A percentile compares a stretch with the other conserved stretches of the same genome.
Evolutionary conservation across 2,888 invertebrate genomes (phyloP).

Genomic region (Eudasyphora cyanicolor): DNA sequence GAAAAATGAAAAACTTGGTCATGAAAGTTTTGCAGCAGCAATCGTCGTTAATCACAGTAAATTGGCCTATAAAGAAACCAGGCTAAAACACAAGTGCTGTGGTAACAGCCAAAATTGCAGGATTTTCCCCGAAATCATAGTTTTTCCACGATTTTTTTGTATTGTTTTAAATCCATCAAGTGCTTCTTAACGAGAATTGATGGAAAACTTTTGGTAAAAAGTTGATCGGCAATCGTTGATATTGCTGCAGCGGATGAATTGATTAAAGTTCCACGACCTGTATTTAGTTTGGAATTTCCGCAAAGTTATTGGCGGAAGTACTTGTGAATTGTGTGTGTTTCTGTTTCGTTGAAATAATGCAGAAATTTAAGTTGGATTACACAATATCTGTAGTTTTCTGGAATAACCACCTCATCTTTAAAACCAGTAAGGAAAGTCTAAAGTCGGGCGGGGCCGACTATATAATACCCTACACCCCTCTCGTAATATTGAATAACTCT

Average conservation of each 20-base stretch:
- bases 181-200: constrained; percentile 22
- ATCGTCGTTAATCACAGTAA: constrained; percentile 37
- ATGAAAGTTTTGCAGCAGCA: constrained; percentile 33
- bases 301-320: neutral
- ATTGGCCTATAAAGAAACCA: constrained; percentile 33
- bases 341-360: too few species aligned
- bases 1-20: constrained; percentile 36
- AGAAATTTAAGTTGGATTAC: too few species aligned
- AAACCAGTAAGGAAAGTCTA: too few species aligned
- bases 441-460: too few species aligned
- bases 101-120: neutral
- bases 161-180: constrained; percentile 24
- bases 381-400: too few species aligned
- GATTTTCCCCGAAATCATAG: neutral
- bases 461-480: too few species aligned
- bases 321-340: neutral
- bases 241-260: neutral
- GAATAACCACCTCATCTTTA: too few species aligned
- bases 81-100: neutral
- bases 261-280: constrained; percentile 15
- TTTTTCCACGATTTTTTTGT: constrained; percentile 25
- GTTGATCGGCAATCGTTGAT: neutral
- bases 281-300: neutral
- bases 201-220: neutral
- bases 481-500: too few species aligned